A percentile compares a stretch with the other conserved stretches of the same genome.
phyloP scores from a whole-genome alignment of 2,797 vertebrate species.

The Anguilla pacifica region DNA sequence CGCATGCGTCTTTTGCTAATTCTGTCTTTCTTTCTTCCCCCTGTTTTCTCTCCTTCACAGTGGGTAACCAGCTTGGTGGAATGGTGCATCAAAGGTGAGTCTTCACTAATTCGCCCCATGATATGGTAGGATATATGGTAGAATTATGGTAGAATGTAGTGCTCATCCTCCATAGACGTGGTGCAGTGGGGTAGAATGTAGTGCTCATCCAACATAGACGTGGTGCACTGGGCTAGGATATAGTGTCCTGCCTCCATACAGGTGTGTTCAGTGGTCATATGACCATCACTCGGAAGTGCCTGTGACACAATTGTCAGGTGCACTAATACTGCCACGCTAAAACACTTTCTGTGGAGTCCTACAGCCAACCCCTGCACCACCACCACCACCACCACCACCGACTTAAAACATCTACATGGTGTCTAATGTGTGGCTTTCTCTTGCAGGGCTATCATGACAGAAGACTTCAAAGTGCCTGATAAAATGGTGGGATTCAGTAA shows the following conservation, averaged over 20 bases:
- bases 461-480: conserved; percentile 99
- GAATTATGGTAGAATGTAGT: neutral
- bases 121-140: too few relatives aligned
- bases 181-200: neutral
- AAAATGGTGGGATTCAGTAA: conserved; percentile 99
- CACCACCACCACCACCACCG: neutral
- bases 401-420: neutral
- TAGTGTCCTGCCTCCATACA: too few relatives aligned
- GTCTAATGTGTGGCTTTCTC: conserved; percentile 36
- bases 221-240: neutral
- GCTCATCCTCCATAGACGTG: neutral
- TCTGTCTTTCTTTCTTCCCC: conserved; percentile 72
- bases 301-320: too few relatives aligned
- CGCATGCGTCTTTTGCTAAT: conserved; percentile 60
- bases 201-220: neutral
- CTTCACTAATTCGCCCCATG: neutral
- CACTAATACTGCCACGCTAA: too few relatives aligned
- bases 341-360: too few relatives aligned
- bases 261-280: neutral
- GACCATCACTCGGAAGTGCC: too few relatives aligned
- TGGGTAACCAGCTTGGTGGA: conserved; percentile 93
- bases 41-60: conserved; percentile 71
- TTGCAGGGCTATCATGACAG: conserved; percentile 92
- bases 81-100: conserved; percentile 99
- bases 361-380: too few relatives aligned